phyloP scores from a whole-genome alignment of 2,797 vertebrate genomes.

The Urosaurus nigricauda region DNA sequence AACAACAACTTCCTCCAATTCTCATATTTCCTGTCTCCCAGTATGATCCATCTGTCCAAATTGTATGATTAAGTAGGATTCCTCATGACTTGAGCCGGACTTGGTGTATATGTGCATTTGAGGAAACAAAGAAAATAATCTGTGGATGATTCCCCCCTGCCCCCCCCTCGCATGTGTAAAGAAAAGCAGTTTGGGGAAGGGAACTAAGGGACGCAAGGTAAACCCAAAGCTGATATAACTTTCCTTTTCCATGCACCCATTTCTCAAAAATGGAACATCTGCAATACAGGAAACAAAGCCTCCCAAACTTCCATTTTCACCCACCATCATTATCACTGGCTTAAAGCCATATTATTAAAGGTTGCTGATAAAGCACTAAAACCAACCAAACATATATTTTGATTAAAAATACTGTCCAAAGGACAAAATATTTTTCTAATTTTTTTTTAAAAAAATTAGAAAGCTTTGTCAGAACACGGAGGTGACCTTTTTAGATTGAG shows the following conservation, averaged over 20 bases:
- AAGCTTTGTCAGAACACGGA: conserved; percentile 38
- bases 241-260: background rate
- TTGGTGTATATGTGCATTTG: background rate
- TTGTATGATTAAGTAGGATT: background rate
- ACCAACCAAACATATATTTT: too few species aligned
- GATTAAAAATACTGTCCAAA: background rate
- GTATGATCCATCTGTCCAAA: too few species aligned
- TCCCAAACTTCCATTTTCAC: background rate
- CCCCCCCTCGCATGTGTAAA: background rate
- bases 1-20: too few species aligned
- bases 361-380: conserved; percentile 4
- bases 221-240: background rate
- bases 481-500: conserved; percentile 56
- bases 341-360: background rate
- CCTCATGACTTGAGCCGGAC: background rate
- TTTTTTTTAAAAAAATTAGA: conserved; percentile 39
- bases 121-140: background rate
- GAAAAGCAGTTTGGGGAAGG: background rate
- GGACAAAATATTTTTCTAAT: conserved; percentile 38
- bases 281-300: background rate
- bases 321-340: background rate
- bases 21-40: too few species aligned
- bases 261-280: background rate
- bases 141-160: background rate
- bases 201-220: background rate